Base-by-base conservation (phyloP, 37 sponge, comb jelly and placozoan genomes). In the Hormiphora californensis region DNA sequence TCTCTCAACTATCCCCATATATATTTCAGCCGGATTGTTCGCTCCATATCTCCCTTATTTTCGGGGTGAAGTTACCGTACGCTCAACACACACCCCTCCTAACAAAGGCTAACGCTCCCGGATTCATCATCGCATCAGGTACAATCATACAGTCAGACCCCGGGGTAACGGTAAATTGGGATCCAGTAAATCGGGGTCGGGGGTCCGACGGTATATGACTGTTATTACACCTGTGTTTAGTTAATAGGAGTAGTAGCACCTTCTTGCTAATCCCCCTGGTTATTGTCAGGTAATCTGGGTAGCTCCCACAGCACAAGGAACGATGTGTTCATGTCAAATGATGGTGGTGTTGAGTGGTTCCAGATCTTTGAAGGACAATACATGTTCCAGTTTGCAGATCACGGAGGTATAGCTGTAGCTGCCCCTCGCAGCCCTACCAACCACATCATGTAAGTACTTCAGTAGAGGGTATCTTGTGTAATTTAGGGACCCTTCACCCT, bases 121-220 rank as follows among this genome's bases (percentile, higher is more conserved):
- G 90, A 11, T n/a, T 90, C 55, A 81, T 90, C 86, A 90, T 90
- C 34, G 90, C 90, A 8, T 73, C 90, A 17, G 90, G 90, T 40
- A 54, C 9, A 27, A 21, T 37, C 15, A 49, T 49, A 17, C 40
- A 32, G 88, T 9, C 7, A 85, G 8, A 87, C 32, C 21, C 7
- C 62, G 7, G 62, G 27, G 3, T 57, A 8, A n/a, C n/a, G n/a
- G n/a, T n/a, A n/a, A n/a, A n/a, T n/a, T 68, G 5, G 32, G 4
- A 68, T 68, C 9, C 53, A 49, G 53, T 49, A 49, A 9, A 49
- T 49, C 53, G n/a, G n/a, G n/a, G n/a, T n/a, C n/a, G n/a, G n/a
- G n/a, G n/a, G n/a, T n/a, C n/a, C 15, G 15, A 49, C 53, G 9
- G 9, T 17, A 17, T 15, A 9, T 15, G 15, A 15, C 53, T 49